Conservation (phyloP, 2,888 invertebrate species). For the Apoda limacodes region DNA sequence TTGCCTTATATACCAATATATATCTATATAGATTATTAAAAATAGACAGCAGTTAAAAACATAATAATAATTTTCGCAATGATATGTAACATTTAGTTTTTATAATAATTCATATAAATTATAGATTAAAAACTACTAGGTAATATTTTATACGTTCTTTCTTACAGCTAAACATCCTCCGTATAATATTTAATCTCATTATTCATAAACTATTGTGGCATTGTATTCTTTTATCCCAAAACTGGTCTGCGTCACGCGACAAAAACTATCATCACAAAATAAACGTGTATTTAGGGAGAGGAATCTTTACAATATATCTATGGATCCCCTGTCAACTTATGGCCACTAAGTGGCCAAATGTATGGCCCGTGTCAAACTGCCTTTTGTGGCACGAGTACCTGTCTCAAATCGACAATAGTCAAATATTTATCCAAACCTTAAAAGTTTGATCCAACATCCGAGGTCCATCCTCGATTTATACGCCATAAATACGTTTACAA, state of each 20-base stretch:
- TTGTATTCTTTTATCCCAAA: conserved; percentile 32
- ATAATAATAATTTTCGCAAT: no score
- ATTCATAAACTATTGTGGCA: conserved; percentile 31
- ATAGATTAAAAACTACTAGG: conserved; percentile 9
- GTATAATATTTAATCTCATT: conserved; percentile 35
- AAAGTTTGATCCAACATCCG: conserved; percentile 47
- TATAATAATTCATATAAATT: no score
- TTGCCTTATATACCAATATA: no score
- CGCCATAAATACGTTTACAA: conserved; percentile 32
- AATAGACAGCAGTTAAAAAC: no score
- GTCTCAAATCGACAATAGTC: conserved; percentile 43
- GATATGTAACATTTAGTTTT: no score
- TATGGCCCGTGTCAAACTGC: conserved; percentile 50
- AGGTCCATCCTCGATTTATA: conserved; percentile 55
- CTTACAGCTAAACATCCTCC: no score
- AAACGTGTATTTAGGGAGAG: conserved; percentile 45
- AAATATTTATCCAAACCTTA: conserved; percentile 43
- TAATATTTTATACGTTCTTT: conserved; percentile 10
- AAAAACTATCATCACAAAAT: conserved; percentile 32
- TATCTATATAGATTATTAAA: no score
- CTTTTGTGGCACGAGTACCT: conserved; percentile 48
- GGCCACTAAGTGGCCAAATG: conserved; percentile 58
- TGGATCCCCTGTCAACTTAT: conserved; percentile 36
- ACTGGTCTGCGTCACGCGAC: conserved; percentile 49
- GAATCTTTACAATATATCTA: conserved; percentile 37